A percentile compares a stretch with the other conserved stretches of the same genome.
Evolutionary conservation across 2,888 invertebrate genomes (phyloP).

Genomic region (Tyria jacobaeae): DNA sequence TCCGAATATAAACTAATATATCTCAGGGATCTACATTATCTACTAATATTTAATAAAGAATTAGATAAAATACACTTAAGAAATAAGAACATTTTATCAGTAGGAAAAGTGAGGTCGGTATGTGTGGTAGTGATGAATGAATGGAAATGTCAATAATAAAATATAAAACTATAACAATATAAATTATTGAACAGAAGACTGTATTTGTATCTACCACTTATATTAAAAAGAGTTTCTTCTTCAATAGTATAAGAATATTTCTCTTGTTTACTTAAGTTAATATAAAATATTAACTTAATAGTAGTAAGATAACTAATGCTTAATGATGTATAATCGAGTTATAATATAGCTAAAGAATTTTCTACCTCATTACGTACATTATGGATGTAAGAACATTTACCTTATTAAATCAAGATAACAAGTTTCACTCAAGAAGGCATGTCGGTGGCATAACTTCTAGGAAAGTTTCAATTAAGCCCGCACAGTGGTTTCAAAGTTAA

Average conservation of each 20-base stretch:
- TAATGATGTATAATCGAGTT: neutral
- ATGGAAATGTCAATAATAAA: no score
- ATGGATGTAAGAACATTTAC: neutral
- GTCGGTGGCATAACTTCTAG: constrained; percentile 16
- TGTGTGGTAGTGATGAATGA: neutral
- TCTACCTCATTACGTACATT: neutral
- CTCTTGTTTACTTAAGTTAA: no score
- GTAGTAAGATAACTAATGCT: neutral
- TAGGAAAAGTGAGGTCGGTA: neutral
- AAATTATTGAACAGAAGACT: neutral
- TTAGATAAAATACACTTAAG: neutral
- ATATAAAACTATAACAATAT: neutral
- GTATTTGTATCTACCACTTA: neutral
- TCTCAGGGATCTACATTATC: neutral
- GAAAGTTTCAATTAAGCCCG: constrained; percentile 33
- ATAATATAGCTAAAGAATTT: neutral
- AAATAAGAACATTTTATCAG: neutral
- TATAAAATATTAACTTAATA: neutral
- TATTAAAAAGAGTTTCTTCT: neutral
- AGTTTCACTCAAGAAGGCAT: constrained; percentile 21
- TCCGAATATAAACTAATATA: neutral
- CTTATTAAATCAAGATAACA: constrained; percentile 27
- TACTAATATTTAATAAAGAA: neutral
- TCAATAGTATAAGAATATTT: neutral
- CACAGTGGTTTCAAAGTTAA: constrained; percentile 31